Evolutionary conservation across 1,140 invertebrate genomes (phyloP), one percentile per base, ranked within the genome.

Genomic region (Idris sp.): DNA sequence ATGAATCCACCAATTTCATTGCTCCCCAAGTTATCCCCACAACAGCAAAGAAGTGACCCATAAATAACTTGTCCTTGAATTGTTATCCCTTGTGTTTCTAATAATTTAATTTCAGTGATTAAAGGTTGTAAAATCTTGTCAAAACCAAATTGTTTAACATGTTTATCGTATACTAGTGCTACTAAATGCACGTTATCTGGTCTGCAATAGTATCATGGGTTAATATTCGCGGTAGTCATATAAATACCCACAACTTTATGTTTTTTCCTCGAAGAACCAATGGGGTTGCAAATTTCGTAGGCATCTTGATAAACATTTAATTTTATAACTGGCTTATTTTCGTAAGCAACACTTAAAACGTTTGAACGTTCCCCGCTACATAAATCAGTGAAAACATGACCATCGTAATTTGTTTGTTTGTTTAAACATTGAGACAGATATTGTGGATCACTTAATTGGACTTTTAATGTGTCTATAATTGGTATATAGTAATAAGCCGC

Each of bases 1-100:
- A 41, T 30, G 22, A 69, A 77, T 18, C 79, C 74, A n/a, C 79
- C 74, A 3, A 80, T 58, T 13, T 65, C 28, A 58, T 80, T 75
- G 41, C 62, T 80, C 0, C 74, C 74, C 44, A 79, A 64, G 35
- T 75, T 79, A 25, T 80, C 77, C 10, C 77, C 79, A 14, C 9
- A 13, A 62, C 56, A 38, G 40, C 53, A 19, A 72, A 40, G 19
- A 71, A 56, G 3, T 8, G 8, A 13, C 19, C 65, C 19, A 30
- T 74, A 67, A 30, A 69, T 43, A 67, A 69, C 5, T 10, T 51
- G 4, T 26, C 26, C 9, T 40, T 19, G 14, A 7, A 69, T 26
- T 26, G 31, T 10, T 19, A 75, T 33, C n/a, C 73, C 73, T 3
- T 8, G 25, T 4, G 53, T 25, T 69, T 69, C 64, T 41, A 75